Evolutionary conservation across 2,113 vertebrate genomes (phyloP).

Genomic region (Orthonyx spaldingii): DNA sequence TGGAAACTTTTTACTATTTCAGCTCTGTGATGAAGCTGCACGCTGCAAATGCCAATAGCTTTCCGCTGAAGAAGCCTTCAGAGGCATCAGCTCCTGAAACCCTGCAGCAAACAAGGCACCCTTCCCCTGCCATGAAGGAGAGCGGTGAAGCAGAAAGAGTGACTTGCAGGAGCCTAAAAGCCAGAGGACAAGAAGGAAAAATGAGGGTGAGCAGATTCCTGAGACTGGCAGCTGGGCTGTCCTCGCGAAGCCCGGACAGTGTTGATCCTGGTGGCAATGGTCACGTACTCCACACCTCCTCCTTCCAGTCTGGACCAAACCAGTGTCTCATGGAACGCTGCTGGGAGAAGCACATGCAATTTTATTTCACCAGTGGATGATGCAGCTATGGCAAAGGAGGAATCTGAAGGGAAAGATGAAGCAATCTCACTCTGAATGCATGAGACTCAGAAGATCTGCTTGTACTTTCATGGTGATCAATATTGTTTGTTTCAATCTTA

Average conservation of each 20-base stretch:
- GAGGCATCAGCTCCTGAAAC: neutral
- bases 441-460: neutral
- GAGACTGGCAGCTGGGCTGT: neutral
- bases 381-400: neutral
- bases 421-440: neutral
- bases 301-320: neutral
- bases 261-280: accelerated
- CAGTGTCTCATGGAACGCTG: accelerated
- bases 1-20: neutral
- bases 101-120: neutral
- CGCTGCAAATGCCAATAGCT: neutral
- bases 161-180: neutral
- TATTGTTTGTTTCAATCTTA: neutral
- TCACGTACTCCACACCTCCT: accelerated
- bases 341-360: neutral
- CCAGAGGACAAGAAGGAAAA: neutral
- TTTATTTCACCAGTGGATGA: neutral
- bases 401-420: neutral
- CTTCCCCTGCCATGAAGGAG: neutral
- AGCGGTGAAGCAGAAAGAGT: neutral
- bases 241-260: neutral
- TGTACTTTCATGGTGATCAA: neutral
- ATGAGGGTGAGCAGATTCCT: neutral
- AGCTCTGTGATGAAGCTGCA: neutral
- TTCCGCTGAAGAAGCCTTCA: neutral